Conservation (phyloP, 1,140 invertebrate genomes). For the Delia radicum region DNA sequence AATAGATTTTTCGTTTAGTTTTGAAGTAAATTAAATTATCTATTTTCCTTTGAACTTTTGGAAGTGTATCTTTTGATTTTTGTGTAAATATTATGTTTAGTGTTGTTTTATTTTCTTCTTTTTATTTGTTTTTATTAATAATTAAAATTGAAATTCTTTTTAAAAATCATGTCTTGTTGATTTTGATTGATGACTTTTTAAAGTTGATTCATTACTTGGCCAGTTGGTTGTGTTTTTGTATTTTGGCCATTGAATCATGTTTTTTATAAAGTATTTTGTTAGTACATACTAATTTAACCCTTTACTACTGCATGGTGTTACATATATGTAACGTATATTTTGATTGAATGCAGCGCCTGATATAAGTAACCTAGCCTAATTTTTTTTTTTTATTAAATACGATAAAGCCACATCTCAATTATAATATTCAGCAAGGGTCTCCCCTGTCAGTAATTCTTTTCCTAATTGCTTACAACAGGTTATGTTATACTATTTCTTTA, state of each 20-base stretch:
- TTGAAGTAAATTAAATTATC: not conserved
- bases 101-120: not conserved
- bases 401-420: no score
- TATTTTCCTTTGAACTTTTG: not conserved
- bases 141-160: not conserved
- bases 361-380: no score
- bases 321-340: no score
- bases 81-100: not conserved
- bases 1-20: not conserved
- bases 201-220: not conserved
- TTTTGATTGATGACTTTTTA: not conserved
- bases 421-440: no score
- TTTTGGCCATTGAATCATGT: not conserved
- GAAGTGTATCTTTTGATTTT: not conserved
- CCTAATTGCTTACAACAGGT: no score
- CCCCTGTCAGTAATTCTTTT: no score
- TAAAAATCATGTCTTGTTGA: not conserved
- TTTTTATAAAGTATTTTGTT: no score
- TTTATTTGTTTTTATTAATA: not conserved
- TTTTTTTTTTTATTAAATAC: no score
- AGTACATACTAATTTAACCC: no score
- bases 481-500: no score
- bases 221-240: not conserved
- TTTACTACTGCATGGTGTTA: no score
- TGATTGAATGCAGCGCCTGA: no score